Conservation (phyloP, 2,113 vertebrate species). For the Cheilinus undulatus region DNA sequence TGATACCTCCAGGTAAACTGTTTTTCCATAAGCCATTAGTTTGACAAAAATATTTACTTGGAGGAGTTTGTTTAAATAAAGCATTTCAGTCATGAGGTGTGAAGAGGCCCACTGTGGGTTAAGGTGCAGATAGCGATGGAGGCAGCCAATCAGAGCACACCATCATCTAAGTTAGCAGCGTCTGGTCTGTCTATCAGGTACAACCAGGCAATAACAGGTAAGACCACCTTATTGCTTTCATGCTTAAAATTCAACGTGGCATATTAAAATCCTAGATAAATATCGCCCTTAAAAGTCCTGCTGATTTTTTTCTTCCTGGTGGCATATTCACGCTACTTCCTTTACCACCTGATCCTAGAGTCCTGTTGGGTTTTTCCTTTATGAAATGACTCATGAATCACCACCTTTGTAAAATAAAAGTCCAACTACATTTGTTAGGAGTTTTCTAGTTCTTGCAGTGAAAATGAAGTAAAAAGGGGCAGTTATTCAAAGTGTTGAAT, state of each 20-base stretch:
- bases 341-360: neutral
- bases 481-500: too few relatives aligned
- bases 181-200: constrained; percentile 3
- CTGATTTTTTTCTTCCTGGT: neutral
- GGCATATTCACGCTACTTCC: too few relatives aligned
- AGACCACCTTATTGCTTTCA: neutral
- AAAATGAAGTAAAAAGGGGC: too few relatives aligned
- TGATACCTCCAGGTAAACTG: neutral
- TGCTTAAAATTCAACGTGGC: constrained; percentile 4
- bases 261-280: neutral
- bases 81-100: neutral
- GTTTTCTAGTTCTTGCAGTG: too few relatives aligned
- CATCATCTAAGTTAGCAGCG: constrained; percentile 10
- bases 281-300: neutral
- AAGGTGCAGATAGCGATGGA: constrained; percentile 1
- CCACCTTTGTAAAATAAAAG: too few relatives aligned
- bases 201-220: constrained; percentile 8
- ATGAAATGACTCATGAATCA: neutral
- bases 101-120: too few relatives aligned
- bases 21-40: neutral
- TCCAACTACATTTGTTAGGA: too few relatives aligned
- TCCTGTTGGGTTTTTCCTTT: neutral
- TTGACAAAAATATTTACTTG: neutral
- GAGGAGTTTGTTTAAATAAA: neutral
- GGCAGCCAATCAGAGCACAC: constrained; percentile 24